Evolutionary conservation across 1,140 invertebrate species (phyloP), one percentile per base, ranked within the genome.

Genomic region (Drosophila sulfurigaster): DNA sequence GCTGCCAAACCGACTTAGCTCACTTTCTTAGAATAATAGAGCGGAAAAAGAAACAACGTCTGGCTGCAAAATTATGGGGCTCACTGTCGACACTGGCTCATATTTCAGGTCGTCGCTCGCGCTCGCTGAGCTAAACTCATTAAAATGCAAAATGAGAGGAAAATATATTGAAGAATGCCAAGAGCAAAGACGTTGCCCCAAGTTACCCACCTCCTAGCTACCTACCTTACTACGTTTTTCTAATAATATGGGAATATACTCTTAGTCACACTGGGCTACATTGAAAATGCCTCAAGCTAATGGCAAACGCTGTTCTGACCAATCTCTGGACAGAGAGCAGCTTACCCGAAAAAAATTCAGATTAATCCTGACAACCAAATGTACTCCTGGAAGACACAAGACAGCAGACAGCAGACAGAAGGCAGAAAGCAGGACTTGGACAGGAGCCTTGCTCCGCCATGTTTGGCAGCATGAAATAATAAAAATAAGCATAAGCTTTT

Each of bases 71-170:
- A 86, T 86, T 81, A 85, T 78, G 78, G 65, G 30, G 38, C 60
- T 66, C 67, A 58, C 73, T 74, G 67, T 62, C 76, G 68, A 52
- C 79, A 65, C 59, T 51, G 60, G 41, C 68, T 86, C 82, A 86
- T 86, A 88, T 82, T 86, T 86, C 82, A 75, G 72, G 30, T 11
- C 35, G 35, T 10, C 35, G 35, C 8, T 10, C 63, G 20, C 54
- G 49, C 56, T 25, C 30, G 15, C 38, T 64, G 25, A 45, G 68
- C 49, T 64, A 51, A 89, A 83, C 85, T 88, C 83, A 88, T 88
- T 88, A 88, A 88, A 88, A 88, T 88, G 83, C 78, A 89, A 88
- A 88, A 85, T 85, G 85, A 89, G 74, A 56, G 46, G 32, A 49
- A 66, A 79, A 62, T 79, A 69, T 73, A 88, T 89, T 81, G 70